Conservation (phyloP, 2,888 invertebrate species). For the Synanthedon formicaeformis region DNA sequence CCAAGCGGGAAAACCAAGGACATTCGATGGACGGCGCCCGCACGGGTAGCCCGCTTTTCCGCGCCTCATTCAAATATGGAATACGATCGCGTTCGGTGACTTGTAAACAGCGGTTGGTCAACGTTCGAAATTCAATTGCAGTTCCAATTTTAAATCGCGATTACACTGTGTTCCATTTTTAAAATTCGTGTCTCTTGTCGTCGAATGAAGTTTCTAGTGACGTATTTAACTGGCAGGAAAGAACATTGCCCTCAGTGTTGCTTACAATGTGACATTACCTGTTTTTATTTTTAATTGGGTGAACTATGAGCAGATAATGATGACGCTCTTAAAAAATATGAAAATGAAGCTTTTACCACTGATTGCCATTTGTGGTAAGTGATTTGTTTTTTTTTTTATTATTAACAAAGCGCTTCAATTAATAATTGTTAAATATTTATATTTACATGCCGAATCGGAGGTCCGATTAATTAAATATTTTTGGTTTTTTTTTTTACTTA, state of each 20-base stretch:
- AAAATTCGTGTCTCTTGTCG: neutral
- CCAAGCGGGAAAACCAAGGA: constrained; percentile 63
- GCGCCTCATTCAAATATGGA: constrained; percentile 32
- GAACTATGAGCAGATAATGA: constrained; percentile 13
- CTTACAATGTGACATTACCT: constrained; percentile 33
- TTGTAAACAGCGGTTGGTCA: constrained; percentile 27
- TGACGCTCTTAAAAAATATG: constrained; percentile 22
- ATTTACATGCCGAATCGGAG: too few relatives aligned
- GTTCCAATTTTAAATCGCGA: neutral
- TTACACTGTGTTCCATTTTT: neutral
- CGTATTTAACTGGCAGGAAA: neutral
- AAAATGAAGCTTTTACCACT: constrained; percentile 54
- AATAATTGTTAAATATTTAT: too few relatives aligned
- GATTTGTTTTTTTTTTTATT: neutral
- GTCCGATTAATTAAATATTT: too few relatives aligned
- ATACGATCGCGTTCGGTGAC: constrained; percentile 41
- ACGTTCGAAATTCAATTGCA: neutral
- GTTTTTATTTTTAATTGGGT: constrained; percentile 8
- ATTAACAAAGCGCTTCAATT: neutral
- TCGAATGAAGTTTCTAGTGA: neutral
- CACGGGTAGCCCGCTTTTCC: constrained; percentile 28
- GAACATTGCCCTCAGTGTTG: constrained; percentile 1
- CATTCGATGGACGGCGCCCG: constrained; percentile 40
- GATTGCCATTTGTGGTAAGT: constrained; percentile 57
- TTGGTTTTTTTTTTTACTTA: too few relatives aligned